Conservation (phyloP, 2,888 invertebrate genomes). For the Standfussiana lucernea region DNA sequence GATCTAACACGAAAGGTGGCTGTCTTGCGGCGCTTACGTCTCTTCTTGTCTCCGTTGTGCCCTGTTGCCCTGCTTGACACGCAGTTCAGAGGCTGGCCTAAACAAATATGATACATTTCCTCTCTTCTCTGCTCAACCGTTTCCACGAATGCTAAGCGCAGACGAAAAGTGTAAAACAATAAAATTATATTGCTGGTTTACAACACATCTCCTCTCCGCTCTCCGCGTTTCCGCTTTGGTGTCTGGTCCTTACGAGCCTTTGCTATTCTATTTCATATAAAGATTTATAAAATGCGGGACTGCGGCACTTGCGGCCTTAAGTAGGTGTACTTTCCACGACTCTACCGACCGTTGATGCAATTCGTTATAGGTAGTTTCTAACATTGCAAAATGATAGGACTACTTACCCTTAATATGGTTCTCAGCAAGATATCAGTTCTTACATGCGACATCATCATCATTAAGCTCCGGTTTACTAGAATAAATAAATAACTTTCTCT, state of each 20-base stretch:
- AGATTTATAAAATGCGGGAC: not conserved
- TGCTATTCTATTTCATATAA: not conserved
- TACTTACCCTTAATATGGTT: conserved; percentile 29
- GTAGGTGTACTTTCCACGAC: conserved; percentile 6
- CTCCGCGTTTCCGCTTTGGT: not conserved
- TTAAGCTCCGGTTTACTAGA: not conserved
- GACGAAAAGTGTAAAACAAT: not conserved
- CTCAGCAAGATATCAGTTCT: conserved; percentile 17
- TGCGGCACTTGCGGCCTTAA: not conserved
- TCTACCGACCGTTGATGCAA: conserved; percentile 28
- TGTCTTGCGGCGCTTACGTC: no score
- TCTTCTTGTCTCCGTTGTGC: not conserved
- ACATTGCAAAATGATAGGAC: conserved; percentile 33
- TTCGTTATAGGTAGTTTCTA: conserved; percentile 35
- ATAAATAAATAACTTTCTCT: conserved; percentile 12
- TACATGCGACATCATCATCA: conserved; percentile 28
- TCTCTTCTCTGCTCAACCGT: not conserved
- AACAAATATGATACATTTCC: not conserved
- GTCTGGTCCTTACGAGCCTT: not conserved
- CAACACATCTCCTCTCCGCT: not conserved
- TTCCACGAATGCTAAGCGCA: not conserved
- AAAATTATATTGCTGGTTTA: not conserved
- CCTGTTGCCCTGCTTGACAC: not conserved
- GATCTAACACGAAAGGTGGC: not conserved
- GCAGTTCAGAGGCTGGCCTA: not conserved